A percentile compares a stretch with the other conserved stretches of the same genome.
Evolutionary conservation across 23 tunicate species (phyloP).

Genomic region (Aplidium turbinatum): DNA sequence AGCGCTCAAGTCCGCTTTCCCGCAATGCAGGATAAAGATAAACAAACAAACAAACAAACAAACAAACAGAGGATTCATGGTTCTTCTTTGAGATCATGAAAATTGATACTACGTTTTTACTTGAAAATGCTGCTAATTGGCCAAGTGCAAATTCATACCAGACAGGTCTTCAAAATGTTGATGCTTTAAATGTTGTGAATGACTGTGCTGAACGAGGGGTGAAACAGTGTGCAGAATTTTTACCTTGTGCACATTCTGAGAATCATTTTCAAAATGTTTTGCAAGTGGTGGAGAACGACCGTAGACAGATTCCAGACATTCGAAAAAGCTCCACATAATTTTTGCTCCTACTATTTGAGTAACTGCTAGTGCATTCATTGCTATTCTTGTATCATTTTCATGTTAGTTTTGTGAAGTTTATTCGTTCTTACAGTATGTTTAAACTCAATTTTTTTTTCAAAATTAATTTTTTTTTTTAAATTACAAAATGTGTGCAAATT

Average conservation of each 20-base stretch:
- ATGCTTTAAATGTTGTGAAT: slow-evolving; percentile 14
- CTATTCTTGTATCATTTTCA: slow-evolving; percentile 2
- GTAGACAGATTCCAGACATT: slow-evolving; percentile 3
- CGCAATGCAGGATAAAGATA: too few species aligned
- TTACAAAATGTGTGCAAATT: not conserved
- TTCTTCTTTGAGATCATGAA: slow-evolving; percentile 12
- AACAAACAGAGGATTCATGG: slow-evolving; percentile 22
- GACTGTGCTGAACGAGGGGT: slow-evolving; percentile 6
- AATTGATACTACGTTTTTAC: slow-evolving; percentile 10
- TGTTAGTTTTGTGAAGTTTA: too few species aligned
- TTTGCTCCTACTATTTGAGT: not conserved
- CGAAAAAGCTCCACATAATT: slow-evolving; percentile 9
- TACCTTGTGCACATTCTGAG: slow-evolving; percentile 15
- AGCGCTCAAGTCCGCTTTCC: too few species aligned
- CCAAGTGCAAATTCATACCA: slow-evolving; percentile 8
- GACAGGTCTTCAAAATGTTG: slow-evolving; percentile 11
- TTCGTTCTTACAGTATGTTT: too few species aligned
- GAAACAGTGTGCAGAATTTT: slow-evolving; percentile 24
- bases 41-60: too few species aligned
- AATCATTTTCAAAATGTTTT: slow-evolving; percentile 16
- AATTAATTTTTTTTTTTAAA: too few species aligned
- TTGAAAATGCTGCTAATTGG: slow-evolving; percentile 12
- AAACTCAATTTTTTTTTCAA: too few species aligned
- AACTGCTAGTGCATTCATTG: slow-evolving; percentile 3
- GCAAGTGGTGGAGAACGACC: slow-evolving; percentile 11